phyloP scores from a whole-genome alignment of 2,113 vertebrate genomes.

The Neogobius melanostomus region DNA sequence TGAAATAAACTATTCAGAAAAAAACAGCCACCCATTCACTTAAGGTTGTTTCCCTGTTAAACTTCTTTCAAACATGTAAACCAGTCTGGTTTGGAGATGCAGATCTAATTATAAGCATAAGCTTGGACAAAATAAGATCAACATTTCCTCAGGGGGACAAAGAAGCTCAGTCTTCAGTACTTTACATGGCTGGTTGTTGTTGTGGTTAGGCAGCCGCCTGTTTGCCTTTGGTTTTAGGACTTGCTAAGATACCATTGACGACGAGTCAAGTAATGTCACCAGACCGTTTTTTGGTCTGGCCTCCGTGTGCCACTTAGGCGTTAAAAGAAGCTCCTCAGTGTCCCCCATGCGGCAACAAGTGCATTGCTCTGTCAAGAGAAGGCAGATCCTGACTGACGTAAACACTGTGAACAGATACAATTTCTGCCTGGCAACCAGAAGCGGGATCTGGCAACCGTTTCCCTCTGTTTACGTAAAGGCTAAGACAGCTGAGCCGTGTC shows the following conservation, averaged over 20 bases:
- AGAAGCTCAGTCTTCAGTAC: slow-evolving; percentile 33
- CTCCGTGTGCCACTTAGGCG: slow-evolving; percentile 82
- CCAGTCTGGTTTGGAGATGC: slow-evolving; percentile 46
- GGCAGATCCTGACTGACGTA: slow-evolving; percentile 68
- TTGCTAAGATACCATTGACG: slow-evolving; percentile 87
- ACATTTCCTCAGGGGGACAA: slow-evolving; percentile 43
- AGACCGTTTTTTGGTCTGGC: slow-evolving; percentile 83
- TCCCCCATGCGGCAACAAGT: slow-evolving; percentile 79
- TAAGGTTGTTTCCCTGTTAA: slow-evolving; percentile 60
- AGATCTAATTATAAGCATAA: slow-evolving; percentile 67
- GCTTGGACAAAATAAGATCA: slow-evolving; percentile 55
- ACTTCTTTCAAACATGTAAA: slow-evolving; percentile 56
- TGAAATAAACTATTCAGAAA: slow-evolving; percentile 18
- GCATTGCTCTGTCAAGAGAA: slow-evolving; percentile 52
- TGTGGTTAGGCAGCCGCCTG: slow-evolving; percentile 47
- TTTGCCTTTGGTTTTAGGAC: slow-evolving; percentile 76
- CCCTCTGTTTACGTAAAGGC: slow-evolving; percentile 91
- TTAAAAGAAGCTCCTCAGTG: slow-evolving; percentile 81
- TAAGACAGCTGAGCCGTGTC: slow-evolving; percentile 78
- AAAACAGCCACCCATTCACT: slow-evolving; percentile 35
- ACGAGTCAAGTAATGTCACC: slow-evolving; percentile 91
- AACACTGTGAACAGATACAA: slow-evolving; percentile 75
- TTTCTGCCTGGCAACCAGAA: slow-evolving; percentile 84
- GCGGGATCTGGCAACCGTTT: slow-evolving; percentile 54
- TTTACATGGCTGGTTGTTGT: slow-evolving; percentile 44